These are phyloP conservation scores for Drosophila vallismaia DNA, from an alignment of 2,888 invertebrate genomes.

Conservation along the genomic window DNA sequence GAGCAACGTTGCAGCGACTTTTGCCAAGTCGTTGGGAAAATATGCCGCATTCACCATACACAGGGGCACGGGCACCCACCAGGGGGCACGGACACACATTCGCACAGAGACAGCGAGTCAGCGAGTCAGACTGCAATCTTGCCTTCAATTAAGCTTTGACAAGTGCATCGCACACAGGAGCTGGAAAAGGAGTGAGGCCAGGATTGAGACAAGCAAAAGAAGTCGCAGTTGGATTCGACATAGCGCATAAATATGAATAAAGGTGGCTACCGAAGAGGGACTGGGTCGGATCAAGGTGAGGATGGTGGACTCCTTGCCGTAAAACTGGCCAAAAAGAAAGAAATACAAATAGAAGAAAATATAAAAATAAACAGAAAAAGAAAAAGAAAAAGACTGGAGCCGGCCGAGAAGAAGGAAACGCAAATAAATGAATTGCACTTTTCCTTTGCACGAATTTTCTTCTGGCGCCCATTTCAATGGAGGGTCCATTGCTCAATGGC, in stretches of 20 bases:
- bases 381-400: slow-evolving; percentile 9
- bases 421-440: slow-evolving; percentile 80
- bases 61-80: neutral
- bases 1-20: slow-evolving; percentile 63
- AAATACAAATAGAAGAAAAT: neutral
- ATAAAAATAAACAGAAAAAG: neutral
- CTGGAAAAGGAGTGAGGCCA: slow-evolving; percentile 6
- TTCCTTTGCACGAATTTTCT: slow-evolving; percentile 71
- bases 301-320: slow-evolving; percentile 43
- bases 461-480: slow-evolving; percentile 71
- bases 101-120: slow-evolving; percentile 38
- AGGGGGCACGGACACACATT: slow-evolving; percentile 3
- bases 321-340: slow-evolving; percentile 25
- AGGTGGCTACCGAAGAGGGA: slow-evolving; percentile 23
- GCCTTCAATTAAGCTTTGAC: slow-evolving; percentile 83
- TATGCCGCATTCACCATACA: slow-evolving; percentile 68
- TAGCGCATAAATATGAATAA: slow-evolving; percentile 77
- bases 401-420: slow-evolving; percentile 69
- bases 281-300: slow-evolving; percentile 9
- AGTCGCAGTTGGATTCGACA: slow-evolving; percentile 54
- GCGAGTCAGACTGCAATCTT: slow-evolving; percentile 71
- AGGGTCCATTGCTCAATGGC: slow-evolving; percentile 66
- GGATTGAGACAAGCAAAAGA: slow-evolving; percentile 42
- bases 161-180: slow-evolving; percentile 79
- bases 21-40: slow-evolving; percentile 80